Evolutionary conservation across 1,140 invertebrate species (phyloP).

Genomic region (Periplaneta americana): DNA sequence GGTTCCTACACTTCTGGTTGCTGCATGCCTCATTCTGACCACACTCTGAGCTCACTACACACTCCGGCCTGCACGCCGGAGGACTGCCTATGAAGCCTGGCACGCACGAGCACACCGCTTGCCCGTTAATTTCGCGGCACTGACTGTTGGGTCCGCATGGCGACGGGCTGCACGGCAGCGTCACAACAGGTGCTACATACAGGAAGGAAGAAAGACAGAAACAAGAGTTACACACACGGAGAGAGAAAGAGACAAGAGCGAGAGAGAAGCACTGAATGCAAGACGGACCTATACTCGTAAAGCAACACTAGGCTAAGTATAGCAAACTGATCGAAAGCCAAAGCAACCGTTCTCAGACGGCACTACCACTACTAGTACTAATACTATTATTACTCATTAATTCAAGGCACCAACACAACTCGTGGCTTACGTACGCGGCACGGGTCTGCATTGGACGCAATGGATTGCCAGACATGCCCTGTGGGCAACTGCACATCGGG

Average conservation of each 20-base stretch:
- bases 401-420: too few species aligned
- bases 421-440: constrained; percentile 3
- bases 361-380: too few species aligned
- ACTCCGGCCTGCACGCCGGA: constrained; percentile 59
- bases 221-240: too few species aligned
- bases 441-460: constrained; percentile 35
- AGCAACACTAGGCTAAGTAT: too few species aligned
- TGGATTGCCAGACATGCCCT: constrained; percentile 56
- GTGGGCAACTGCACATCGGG: constrained; percentile 57
- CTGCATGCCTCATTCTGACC: constrained; percentile 53
- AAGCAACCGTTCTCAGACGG: too few species aligned
- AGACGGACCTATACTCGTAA: too few species aligned
- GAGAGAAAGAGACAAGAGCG: too few species aligned
- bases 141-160: constrained; percentile 63
- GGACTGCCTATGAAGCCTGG: constrained; percentile 55
- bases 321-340: too few species aligned
- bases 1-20: constrained; percentile 61
- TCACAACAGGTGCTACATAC: constrained; percentile 19
- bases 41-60: constrained; percentile 59
- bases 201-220: too few species aligned
- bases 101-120: constrained; percentile 55
- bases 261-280: too few species aligned
- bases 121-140: constrained; percentile 51
- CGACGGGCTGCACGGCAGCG: constrained; percentile 50
- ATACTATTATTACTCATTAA: too few species aligned